Evolutionary conservation across 1,140 invertebrate species (phyloP), one percentile per base, ranked within the genome.

Genomic region (Scaptodrosophila lebanonensis): DNA sequence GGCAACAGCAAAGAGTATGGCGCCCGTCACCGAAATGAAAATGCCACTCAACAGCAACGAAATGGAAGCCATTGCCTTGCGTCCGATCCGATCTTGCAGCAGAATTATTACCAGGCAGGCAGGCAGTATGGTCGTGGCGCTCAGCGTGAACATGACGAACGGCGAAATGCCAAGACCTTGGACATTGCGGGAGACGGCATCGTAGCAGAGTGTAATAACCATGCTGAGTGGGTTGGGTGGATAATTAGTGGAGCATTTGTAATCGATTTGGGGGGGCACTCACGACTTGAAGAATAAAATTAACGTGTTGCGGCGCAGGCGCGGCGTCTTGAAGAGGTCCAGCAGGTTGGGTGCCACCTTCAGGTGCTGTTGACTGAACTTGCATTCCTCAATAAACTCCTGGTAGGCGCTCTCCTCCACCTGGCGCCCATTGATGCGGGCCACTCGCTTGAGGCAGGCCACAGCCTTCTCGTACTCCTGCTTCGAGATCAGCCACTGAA

Each of bases 121-220:
- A 11, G 90, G 90, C 9, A 91, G 65, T 59, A 91, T 90, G 2
- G 88, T 88, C 5, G 87, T 73, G 13, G 89, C 89, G 16, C 88
- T 89, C 16, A 89, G 66, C 22, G 88, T 89, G 77, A 91, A 91
- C 27, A 91, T 86, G n/a, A 88, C 39, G 60, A 90, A 91, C 9
- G 90, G 89, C 30, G 88, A 90, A 56, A 88, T 88, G 44, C 89
- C 89, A 42, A 90, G 73, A 52, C 90, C 89, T 51, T 89, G 88
- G 29, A 91, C 88, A 72, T 91, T 91, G n/a, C 90, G 84, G 0
- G 90, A 89, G 48, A 91, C 89, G 1, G 90, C 90, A 69, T 92
- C 91, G 60, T 91, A 91, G 59, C 89, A 89, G 17, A 92, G 82
- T 11, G 89, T 90, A 61, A 91, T 87, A 18, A 91, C 87, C 88